Evolutionary conservation across 2,797 vertebrate species (phyloP).

Genomic region (Smutsia temminckii): DNA sequence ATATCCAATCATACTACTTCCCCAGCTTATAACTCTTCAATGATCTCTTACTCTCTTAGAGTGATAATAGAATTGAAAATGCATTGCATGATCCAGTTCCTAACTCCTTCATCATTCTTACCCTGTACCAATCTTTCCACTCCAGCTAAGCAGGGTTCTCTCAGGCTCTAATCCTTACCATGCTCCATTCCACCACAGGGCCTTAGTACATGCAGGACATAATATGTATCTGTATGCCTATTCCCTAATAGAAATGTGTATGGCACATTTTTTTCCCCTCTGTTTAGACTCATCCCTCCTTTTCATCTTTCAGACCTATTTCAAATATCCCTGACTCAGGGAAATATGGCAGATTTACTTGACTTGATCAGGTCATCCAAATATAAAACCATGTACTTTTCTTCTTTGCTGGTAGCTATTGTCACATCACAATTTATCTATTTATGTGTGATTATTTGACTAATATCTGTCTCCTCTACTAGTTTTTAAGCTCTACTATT

Average conservation of each 20-base stretch:
- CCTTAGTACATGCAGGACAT: background rate
- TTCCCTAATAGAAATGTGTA: too few relatives aligned
- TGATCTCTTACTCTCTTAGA: background rate
- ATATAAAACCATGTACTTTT: background rate
- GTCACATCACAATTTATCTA: background rate
- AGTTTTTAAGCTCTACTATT: background rate
- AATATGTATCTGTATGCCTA: too few relatives aligned
- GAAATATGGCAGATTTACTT: background rate
- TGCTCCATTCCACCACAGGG: background rate
- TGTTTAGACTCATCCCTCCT: background rate
- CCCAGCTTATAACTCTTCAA: background rate
- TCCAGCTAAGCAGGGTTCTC: background rate
- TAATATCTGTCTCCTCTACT: background rate
- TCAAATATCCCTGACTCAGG: background rate
- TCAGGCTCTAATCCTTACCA: background rate
- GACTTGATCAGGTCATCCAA: background rate
- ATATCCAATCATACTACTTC: background rate
- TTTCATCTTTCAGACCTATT: background rate
- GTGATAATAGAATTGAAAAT: background rate
- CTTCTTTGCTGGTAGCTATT: background rate
- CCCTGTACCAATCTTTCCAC: background rate
- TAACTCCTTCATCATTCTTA: background rate
- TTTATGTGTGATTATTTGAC: background rate
- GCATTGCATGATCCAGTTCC: background rate
- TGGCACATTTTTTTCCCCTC: background rate